Percentiles rank a stretch among this genome's conserved stretches.
phyloP scores from a whole-genome alignment of 1,140 invertebrate species.

The Dufourea novaeangliae region DNA sequence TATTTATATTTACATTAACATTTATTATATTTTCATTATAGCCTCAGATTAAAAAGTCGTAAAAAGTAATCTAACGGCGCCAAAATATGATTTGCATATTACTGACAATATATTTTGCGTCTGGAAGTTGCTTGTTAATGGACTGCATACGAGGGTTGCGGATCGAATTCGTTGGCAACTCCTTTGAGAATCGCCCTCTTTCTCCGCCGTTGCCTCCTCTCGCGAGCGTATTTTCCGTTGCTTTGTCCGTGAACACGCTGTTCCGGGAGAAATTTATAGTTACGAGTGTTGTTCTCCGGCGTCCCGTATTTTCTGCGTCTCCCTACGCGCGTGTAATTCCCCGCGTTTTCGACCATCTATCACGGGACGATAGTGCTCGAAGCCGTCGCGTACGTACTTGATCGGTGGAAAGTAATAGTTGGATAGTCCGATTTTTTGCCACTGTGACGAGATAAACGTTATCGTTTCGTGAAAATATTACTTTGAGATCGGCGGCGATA shows the following conservation, averaged over 20 bases:
- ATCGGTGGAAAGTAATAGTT: constrained; percentile 9
- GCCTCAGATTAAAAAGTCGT: too few relatives aligned
- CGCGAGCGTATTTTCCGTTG: background rate
- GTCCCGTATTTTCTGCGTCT: background rate
- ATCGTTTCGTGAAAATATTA: background rate
- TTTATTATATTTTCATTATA: too few relatives aligned
- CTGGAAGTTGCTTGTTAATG: background rate
- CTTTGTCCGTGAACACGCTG: background rate
- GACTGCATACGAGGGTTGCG: background rate
- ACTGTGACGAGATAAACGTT: constrained; percentile 10
- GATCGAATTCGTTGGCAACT: background rate
- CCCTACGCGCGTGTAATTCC: background rate
- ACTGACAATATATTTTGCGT: too few relatives aligned
- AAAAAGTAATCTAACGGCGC: too few relatives aligned
- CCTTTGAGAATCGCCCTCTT: background rate
- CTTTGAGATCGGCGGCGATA: background rate
- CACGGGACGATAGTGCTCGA: background rate
- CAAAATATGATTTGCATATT: too few relatives aligned
- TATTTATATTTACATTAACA: too few relatives aligned
- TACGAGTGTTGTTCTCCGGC: background rate
- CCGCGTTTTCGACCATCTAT: background rate
- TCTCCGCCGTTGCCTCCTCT: background rate
- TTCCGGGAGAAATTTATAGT: background rate
- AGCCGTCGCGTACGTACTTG: background rate
- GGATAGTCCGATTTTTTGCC: background rate